Conservation (phyloP, 2,888 invertebrate species). For the Pimpla rufipes region DNA sequence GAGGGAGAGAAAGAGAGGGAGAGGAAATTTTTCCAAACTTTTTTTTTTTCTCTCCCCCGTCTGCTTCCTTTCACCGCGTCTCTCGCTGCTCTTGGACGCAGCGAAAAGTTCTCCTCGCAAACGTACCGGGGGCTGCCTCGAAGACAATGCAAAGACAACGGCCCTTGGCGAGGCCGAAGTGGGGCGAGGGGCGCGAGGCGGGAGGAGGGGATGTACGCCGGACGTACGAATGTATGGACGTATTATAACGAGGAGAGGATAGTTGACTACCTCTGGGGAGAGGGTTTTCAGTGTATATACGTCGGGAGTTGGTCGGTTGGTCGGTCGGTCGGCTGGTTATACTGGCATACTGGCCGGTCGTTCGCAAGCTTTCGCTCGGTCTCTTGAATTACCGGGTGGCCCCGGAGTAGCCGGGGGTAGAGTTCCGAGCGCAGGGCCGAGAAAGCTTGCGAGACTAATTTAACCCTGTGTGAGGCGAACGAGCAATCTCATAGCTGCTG, state of each 20-base stretch:
- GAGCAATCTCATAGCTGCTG: conserved; percentile 20
- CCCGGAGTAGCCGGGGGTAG: no score
- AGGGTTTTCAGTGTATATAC: conserved; percentile 13
- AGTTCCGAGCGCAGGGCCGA: conserved; percentile 50
- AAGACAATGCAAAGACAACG: conserved; percentile 51
- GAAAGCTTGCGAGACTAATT: conserved; percentile 56
- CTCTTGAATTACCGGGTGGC: conserved; percentile 48
- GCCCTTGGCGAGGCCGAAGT: conserved; percentile 10
- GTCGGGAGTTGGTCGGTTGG: neutral
- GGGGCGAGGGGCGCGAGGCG: neutral
- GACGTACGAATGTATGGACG: conserved; percentile 50
- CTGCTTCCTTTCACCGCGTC: conserved; percentile 22
- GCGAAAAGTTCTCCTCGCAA: conserved; percentile 37
- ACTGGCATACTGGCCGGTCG: conserved; percentile 5
- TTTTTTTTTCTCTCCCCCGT: conserved; percentile 14
- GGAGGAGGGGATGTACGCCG: neutral
- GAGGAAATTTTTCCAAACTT: conserved; percentile 30
- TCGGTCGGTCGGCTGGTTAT: neutral
- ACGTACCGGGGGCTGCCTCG: neutral
- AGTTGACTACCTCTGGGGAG: conserved; percentile 1
- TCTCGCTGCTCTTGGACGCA: neutral
- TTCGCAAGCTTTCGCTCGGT: conserved; percentile 34
- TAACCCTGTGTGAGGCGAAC: conserved; percentile 36
- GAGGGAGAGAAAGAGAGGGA: conserved; percentile 41
- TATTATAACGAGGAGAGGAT: conserved; percentile 32